Conservation (phyloP, 2,797 vertebrate species). For the Toxotes lorentzi region DNA sequence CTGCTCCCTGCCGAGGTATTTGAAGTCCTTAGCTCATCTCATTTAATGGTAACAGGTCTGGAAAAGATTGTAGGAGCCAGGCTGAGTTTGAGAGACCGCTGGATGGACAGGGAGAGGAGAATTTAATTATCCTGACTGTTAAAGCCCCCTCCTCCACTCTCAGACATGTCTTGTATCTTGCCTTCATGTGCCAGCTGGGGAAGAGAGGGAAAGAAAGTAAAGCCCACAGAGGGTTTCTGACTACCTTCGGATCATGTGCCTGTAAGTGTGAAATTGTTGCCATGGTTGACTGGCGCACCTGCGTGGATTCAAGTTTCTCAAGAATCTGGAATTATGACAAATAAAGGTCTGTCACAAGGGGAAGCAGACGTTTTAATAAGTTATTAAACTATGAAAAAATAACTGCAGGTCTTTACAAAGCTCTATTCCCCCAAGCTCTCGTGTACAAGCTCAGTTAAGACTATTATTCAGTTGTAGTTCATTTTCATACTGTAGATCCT, state of each 20-base stretch:
- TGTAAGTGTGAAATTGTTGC: slow-evolving; percentile 67
- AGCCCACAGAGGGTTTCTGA: slow-evolving; percentile 41
- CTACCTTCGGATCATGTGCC: slow-evolving; percentile 33
- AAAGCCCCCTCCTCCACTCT: slow-evolving; percentile 27
- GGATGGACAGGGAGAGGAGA: slow-evolving; percentile 48
- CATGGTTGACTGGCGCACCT: slow-evolving; percentile 55
- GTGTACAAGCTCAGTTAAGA: not conserved
- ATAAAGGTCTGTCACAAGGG: slow-evolving; percentile 21
- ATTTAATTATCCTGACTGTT: slow-evolving; percentile 65
- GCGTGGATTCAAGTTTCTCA: slow-evolving; percentile 32
- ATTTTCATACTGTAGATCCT: not conserved
- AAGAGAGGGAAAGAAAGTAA: slow-evolving; percentile 22
- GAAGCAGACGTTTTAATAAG: slow-evolving; percentile 3
- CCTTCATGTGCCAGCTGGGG: slow-evolving; percentile 41
- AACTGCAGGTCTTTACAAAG: slow-evolving; percentile 13
- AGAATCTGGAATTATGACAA: slow-evolving; percentile 43
- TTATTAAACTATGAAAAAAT: slow-evolving; percentile 1
- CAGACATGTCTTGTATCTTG: slow-evolving; percentile 40
- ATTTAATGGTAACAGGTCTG: slow-evolving; percentile 33
- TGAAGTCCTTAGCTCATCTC: slow-evolving; percentile 2
- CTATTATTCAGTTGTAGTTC: not conserved
- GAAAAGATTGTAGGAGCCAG: slow-evolving; percentile 24
- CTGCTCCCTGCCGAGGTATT: slow-evolving; percentile 16
- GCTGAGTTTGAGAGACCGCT: slow-evolving; percentile 33
- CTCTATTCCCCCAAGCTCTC: not conserved